These are phyloP conservation scores for Pseudachorutes palmiensis DNA, from an alignment of 1,140 invertebrate species.

Conservation along the genomic window DNA sequence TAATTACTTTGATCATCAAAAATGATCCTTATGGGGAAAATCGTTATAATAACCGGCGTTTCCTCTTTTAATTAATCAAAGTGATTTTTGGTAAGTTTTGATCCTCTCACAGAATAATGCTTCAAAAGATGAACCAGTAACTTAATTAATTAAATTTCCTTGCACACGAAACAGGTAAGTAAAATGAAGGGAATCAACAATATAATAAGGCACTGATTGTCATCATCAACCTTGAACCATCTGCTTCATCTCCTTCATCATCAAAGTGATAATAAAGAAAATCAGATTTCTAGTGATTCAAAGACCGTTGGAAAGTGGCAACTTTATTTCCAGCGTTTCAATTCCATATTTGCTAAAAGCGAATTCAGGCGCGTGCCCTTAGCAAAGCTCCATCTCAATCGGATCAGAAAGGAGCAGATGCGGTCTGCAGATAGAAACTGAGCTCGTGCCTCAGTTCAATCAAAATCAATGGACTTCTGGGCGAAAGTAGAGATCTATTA, in stretches of 20 bases:
- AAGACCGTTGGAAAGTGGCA: background rate
- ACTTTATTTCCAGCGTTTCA: too few relatives aligned
- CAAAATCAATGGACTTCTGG: conserved; percentile 4
- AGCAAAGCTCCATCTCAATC: background rate
- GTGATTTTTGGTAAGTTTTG: background rate
- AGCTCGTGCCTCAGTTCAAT: conserved; percentile 10
- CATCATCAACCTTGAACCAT: background rate
- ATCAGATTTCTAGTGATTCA: background rate
- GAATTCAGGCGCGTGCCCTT: conserved; percentile 3
- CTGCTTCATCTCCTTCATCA: background rate
- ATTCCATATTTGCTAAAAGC: too few relatives aligned
- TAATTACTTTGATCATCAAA: too few relatives aligned
- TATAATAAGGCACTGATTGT: background rate
- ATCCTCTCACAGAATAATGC: background rate
- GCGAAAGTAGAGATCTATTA: conserved; percentile 2
- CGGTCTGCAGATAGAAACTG: background rate
- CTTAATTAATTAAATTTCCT: conserved; percentile 1
- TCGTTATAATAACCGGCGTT: too few relatives aligned
- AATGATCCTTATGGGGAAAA: too few relatives aligned
- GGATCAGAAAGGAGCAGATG: background rate
- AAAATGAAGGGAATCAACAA: background rate
- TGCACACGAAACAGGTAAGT: background rate
- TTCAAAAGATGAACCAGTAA: background rate
- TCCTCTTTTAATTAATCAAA: conserved; percentile 9
- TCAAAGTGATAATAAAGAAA: background rate